Evolutionary conservation across 1,140 invertebrate species (phyloP).

Genomic region (Lithobius niger): DNA sequence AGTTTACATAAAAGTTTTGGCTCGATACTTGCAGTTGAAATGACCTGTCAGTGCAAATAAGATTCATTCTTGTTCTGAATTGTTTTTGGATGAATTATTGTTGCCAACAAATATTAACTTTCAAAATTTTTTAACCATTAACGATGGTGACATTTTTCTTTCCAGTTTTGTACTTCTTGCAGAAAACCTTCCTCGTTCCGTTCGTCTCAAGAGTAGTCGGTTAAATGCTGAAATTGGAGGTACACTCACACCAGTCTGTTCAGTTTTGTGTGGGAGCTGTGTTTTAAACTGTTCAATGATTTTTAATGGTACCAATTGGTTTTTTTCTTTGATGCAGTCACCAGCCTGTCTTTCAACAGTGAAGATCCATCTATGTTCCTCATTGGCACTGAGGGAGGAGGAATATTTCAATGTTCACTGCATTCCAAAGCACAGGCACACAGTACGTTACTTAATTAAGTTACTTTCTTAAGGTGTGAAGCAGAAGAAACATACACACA

Average conservation of each 20-base stretch:
- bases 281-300: neutral
- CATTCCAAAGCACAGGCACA: conserved; percentile 9
- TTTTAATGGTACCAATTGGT: neutral
- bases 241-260: neutral
- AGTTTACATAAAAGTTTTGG: no score
- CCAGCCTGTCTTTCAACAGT: conserved; percentile 15
- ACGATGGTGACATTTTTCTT: neutral
- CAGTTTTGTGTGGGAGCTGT: neutral
- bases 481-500: no score
- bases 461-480: neutral
- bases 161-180: conserved; percentile 15
- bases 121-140: neutral
- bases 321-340: conserved; percentile 8
- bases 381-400: conserved; percentile 17
- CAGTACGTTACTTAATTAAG: conserved; percentile 11
- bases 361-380: conserved; percentile 19
- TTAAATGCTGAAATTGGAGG: conserved; percentile 15
- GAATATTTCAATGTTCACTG: conserved; percentile 19
- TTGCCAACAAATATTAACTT: neutral
- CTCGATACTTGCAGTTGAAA: no score
- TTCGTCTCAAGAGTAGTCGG: conserved; percentile 12
- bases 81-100: no score
- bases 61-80: no score
- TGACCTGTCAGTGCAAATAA: no score
- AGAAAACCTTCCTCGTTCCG: conserved; percentile 14